Conservation (phyloP, 2,797 vertebrate genomes). For the Glyptemys insculpta region DNA sequence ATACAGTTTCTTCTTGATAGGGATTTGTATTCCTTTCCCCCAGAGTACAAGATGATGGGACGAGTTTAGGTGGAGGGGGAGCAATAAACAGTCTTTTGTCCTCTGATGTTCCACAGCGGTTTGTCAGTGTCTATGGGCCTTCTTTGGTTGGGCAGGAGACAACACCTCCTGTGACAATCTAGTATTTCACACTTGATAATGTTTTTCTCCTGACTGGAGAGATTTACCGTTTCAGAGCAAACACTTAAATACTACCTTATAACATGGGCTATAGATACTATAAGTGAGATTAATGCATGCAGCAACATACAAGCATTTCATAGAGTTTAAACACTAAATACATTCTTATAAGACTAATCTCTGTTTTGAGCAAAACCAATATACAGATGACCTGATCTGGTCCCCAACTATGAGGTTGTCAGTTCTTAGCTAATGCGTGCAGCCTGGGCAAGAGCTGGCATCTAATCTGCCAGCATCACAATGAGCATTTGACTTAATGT, state of each 20-base stretch:
- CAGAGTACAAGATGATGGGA: background rate
- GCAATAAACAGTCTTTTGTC: background rate
- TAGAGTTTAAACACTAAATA: background rate
- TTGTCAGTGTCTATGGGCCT: background rate
- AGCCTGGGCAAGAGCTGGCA: background rate
- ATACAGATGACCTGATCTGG: background rate
- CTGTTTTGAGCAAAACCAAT: background rate
- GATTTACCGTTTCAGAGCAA: background rate
- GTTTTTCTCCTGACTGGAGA: background rate
- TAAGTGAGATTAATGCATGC: background rate
- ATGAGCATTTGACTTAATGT: background rate
- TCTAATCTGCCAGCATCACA: background rate
- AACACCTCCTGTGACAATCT: background rate
- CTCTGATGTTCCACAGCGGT: background rate
- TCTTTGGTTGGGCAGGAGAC: background rate
- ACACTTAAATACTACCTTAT: background rate
- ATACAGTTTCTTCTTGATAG: background rate
- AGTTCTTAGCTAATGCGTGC: background rate
- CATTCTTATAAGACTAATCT: background rate
- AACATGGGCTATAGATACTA: background rate
- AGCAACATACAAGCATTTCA: background rate
- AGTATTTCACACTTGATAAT: background rate
- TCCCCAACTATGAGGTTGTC: background rate
- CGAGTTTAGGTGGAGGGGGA: background rate
- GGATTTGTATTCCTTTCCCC: background rate